Percentiles rank a stretch among this genome's conserved stretches.
Conservation (phyloP, 1,140 invertebrate genomes). For the Nymphalis io region DNA sequence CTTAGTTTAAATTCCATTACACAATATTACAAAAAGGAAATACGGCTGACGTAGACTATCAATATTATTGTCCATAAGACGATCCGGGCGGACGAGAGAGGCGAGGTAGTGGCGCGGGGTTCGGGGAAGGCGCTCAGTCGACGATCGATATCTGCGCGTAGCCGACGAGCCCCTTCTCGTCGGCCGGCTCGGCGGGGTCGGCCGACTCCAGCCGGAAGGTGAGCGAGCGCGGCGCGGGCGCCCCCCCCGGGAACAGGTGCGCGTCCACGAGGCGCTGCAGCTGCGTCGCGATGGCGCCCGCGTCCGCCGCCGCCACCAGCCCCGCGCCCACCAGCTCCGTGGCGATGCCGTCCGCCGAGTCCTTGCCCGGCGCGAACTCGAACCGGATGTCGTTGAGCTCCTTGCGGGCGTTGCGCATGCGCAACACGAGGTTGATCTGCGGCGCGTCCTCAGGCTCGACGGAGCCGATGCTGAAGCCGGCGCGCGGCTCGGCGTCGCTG, state of each 20-base stretch:
- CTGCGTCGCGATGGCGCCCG: slow-evolving; percentile 94
- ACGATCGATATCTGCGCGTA: slow-evolving; percentile 97
- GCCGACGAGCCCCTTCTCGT: slow-evolving; percentile 96
- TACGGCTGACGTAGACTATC: slow-evolving; percentile 34
- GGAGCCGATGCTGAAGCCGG: slow-evolving; percentile 69
- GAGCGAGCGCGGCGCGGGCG: slow-evolving; percentile 81
- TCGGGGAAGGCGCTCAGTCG: slow-evolving; percentile 81
- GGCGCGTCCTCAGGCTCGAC: slow-evolving; percentile 55
- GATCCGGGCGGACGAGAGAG: slow-evolving; percentile 5
- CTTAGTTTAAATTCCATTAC: slow-evolving; percentile 37
- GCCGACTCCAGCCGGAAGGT: slow-evolving; percentile 92
- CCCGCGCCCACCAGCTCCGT: slow-evolving; percentile 97
- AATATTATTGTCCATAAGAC: slow-evolving; percentile 42
- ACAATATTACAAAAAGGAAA: slow-evolving; percentile 27
- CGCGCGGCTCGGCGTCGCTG: slow-evolving; percentile 59
- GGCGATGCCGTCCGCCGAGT: slow-evolving; percentile 97
- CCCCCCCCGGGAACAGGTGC: slow-evolving; percentile 49
- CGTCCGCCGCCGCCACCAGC: slow-evolving; percentile 94
- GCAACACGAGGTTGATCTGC: slow-evolving; percentile 67
- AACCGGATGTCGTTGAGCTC: slow-evolving; percentile 99
- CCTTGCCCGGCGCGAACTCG: slow-evolving; percentile 97
- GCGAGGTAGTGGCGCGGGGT: slow-evolving; percentile 6
- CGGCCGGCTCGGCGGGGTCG: slow-evolving; percentile 90
- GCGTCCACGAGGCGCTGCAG: slow-evolving; percentile 90
- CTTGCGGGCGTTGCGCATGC: slow-evolving; percentile 88